Percentiles rank a stretch among this genome's conserved stretches.
Evolutionary conservation across 2,797 vertebrate genomes (phyloP).

Genomic region (Myoxocephalus aenaeus): DNA sequence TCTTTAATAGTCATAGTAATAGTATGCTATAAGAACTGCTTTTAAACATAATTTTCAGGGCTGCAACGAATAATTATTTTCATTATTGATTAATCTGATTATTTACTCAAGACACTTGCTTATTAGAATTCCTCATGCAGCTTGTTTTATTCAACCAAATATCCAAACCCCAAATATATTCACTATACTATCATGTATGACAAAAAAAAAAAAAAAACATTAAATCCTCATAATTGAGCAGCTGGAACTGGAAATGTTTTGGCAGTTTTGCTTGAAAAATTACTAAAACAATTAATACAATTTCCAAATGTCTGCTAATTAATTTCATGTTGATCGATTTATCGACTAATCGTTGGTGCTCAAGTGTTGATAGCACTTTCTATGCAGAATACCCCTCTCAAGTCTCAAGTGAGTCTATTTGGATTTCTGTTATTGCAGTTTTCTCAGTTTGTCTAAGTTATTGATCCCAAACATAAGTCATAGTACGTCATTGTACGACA

Average conservation of each 20-base stretch:
- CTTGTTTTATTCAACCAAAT: background rate
- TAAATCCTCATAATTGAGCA: background rate
- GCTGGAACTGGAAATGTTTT: background rate
- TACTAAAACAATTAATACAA: background rate
- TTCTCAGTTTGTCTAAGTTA: background rate
- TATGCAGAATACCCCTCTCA: background rate
- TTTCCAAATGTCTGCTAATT: background rate
- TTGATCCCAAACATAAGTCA: background rate
- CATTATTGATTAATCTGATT: background rate
- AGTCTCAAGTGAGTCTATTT: background rate
- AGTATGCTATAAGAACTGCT: background rate
- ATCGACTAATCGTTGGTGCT: rapidly evolving
- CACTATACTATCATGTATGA: background rate
- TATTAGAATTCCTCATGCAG: background rate
- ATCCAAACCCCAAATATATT: background rate
- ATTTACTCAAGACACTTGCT: background rate
- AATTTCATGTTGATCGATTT: background rate
- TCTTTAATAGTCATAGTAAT: background rate
- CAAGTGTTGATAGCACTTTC: background rate
- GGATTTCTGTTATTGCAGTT: background rate
- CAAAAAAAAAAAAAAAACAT: no score
- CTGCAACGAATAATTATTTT: background rate
- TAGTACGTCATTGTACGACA: background rate
- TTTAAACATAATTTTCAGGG: background rate
- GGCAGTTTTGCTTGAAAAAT: background rate